Evolutionary conservation across 2,797 vertebrate genomes (phyloP).

Genomic region (Decapterus maruadsi): DNA sequence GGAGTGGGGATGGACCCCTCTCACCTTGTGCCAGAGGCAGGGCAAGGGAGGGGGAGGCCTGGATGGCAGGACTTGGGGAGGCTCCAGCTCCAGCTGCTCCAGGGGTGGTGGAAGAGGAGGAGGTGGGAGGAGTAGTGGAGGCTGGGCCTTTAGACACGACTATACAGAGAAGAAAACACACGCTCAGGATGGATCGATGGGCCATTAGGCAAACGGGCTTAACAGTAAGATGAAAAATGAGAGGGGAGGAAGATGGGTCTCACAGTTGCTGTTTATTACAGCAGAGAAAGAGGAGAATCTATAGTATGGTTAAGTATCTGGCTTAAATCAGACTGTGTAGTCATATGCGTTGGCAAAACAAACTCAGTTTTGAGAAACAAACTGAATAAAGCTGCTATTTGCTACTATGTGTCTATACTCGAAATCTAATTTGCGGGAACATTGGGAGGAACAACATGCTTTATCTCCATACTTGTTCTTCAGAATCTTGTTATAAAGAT

Average conservation of each 20-base stretch:
- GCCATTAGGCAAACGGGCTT: conserved; percentile 35
- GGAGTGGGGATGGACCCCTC: conserved; percentile 52
- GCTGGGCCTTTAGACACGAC: conserved; percentile 88
- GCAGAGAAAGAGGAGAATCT: conserved; percentile 15
- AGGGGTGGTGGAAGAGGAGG: conserved; percentile 53
- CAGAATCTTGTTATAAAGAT: conserved; percentile 11
- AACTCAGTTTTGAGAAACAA: conserved; percentile 9
- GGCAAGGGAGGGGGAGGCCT: conserved; percentile 75
- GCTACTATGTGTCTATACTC: not conserved
- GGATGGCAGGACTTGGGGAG: conserved; percentile 68
- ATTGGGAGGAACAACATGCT: not conserved
- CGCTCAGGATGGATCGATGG: conserved; percentile 59
- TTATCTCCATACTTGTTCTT: conserved; percentile 16
- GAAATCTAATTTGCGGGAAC: not conserved
- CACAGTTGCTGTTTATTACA: conserved; percentile 1
- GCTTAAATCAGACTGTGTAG: not conserved
- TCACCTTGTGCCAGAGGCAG: conserved; percentile 83
- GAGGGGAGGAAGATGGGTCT: conserved; percentile 16
- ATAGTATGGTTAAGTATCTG: not conserved
- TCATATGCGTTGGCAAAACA: not conserved
- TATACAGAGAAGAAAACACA: conserved; percentile 67
- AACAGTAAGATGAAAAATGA: conserved; percentile 50
- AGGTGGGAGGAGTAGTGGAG: conserved; percentile 71
- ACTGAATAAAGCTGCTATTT: conserved; percentile 1
- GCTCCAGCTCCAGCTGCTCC: conserved; percentile 71